A percentile compares a stretch with the other conserved stretches of the same genome.
These are phyloP conservation scores for Unio pictorum DNA, from an alignment of 2,888 invertebrate species.

Conservation along the genomic window DNA sequence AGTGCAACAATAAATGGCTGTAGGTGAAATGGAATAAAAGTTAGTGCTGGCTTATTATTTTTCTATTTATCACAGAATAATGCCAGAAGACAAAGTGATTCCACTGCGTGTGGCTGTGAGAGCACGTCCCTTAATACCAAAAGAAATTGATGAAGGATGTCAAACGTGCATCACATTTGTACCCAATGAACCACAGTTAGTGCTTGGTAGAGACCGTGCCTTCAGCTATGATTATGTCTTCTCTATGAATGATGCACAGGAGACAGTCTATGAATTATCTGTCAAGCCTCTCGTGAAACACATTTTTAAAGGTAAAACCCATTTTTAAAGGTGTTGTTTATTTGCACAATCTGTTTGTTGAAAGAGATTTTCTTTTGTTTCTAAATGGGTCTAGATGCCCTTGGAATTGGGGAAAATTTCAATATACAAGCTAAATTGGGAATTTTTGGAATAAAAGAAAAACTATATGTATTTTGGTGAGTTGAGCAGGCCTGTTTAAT, in stretches of 20 bases:
- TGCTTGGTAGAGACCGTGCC: slow-evolving; percentile 79
- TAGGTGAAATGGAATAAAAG: too few relatives aligned
- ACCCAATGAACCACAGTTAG: slow-evolving; percentile 70
- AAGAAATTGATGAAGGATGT: slow-evolving; percentile 83
- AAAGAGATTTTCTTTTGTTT: too few relatives aligned
- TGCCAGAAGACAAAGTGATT: slow-evolving; percentile 49
- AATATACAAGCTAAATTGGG: too few relatives aligned
- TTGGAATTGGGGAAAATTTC: too few relatives aligned
- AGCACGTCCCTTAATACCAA: slow-evolving; percentile 84
- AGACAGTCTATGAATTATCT: slow-evolving; percentile 81
- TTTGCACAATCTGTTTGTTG: too few relatives aligned
- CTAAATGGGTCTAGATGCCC: too few relatives aligned
- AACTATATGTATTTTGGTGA: too few relatives aligned
- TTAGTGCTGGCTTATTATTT: too few relatives aligned
- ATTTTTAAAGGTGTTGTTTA: too few relatives aligned
- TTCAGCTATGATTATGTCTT: slow-evolving; percentile 91
- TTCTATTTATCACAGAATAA: slow-evolving; percentile 2
- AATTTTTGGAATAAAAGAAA: too few relatives aligned
- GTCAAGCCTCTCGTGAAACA: slow-evolving; percentile 82
- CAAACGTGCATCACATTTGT: slow-evolving; percentile 79
- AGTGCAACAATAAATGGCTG: too few relatives aligned
- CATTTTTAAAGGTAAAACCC: slow-evolving; percentile 81
- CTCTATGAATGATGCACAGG: slow-evolving; percentile 80
- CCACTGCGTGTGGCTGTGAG: slow-evolving; percentile 85
- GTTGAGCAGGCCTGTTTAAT: too few relatives aligned